These are phyloP conservation scores for Rotaria socialis DNA, from an alignment of 2,888 invertebrate species.

Conservation along the genomic window DNA sequence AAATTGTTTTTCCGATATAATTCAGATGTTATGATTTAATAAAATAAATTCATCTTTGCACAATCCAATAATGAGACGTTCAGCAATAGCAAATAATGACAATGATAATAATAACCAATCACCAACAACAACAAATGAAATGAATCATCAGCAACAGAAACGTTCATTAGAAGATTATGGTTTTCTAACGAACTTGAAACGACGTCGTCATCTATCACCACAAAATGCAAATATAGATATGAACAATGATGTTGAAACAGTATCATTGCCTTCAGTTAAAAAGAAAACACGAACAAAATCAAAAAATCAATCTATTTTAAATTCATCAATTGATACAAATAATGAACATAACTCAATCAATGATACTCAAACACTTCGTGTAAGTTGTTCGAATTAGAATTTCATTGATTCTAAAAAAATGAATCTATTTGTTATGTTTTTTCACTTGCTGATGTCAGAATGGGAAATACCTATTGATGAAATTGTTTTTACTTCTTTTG, in stretches of 20 bases:
- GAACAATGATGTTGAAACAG: not conserved
- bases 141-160: not conserved
- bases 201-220: slow-evolving; percentile 17
- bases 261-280: not conserved
- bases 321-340: not conserved
- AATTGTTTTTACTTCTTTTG: no score
- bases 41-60: not conserved
- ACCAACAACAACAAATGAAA: not conserved
- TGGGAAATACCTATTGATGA: no score
- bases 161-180: slow-evolving; percentile 30
- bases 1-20: not conserved
- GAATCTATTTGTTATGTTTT: no score
- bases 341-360: not conserved
- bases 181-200: not conserved
- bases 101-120: not conserved
- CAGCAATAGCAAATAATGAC: not conserved
- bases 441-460: no score
- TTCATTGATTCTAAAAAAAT: no score
- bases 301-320: not conserved
- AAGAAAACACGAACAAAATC: slow-evolving; percentile 17
- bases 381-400: not conserved
- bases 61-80: not conserved
- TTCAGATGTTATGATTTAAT: not conserved
- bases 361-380: slow-evolving; percentile 3
- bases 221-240: not conserved